phyloP scores from a whole-genome alignment of 2,888 invertebrate species.

The Onchidella celtica region DNA sequence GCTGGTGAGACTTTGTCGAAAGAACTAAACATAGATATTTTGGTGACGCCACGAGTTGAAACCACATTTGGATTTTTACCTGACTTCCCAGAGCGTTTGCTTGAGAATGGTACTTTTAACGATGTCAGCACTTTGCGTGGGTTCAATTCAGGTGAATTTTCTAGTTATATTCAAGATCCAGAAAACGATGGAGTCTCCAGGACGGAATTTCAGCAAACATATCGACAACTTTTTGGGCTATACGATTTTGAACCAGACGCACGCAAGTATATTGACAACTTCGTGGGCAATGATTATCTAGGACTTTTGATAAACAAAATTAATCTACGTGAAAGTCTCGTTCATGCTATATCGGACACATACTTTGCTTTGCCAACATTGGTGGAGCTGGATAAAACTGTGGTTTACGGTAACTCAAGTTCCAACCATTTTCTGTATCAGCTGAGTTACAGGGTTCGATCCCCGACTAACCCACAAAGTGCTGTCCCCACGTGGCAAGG shows the following conservation, averaged over 20 bases:
- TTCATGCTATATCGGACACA: slow-evolving; percentile 5
- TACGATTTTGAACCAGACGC: slow-evolving; percentile 3
- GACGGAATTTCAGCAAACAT: neutral
- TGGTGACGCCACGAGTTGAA: slow-evolving; percentile 29
- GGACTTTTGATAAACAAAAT: neutral
- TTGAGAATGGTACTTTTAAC: slow-evolving; percentile 11
- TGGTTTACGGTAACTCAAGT: neutral
- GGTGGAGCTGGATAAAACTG: slow-evolving; percentile 24
- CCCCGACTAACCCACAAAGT: neutral
- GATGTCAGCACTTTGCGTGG: slow-evolving; percentile 35
- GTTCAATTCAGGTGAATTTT: slow-evolving; percentile 24
- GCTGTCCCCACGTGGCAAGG: neutral
- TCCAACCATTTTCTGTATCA: slow-evolving; percentile 21
- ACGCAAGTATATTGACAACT: neutral
- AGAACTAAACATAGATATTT: slow-evolving; percentile 7
- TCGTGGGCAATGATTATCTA: neutral
- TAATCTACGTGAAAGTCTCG: neutral
- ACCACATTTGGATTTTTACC: slow-evolving; percentile 35
- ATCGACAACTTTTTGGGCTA: neutral
- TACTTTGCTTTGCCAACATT: neutral
- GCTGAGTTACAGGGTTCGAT: slow-evolving; percentile 7
- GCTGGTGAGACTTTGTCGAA: neutral
- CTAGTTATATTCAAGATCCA: slow-evolving; percentile 9
- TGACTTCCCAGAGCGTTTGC: slow-evolving; percentile 25
- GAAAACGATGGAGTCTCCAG: slow-evolving; percentile 33